Conservation (phyloP, 2,113 vertebrate genomes). For the Oxyruncus cristatus region DNA sequence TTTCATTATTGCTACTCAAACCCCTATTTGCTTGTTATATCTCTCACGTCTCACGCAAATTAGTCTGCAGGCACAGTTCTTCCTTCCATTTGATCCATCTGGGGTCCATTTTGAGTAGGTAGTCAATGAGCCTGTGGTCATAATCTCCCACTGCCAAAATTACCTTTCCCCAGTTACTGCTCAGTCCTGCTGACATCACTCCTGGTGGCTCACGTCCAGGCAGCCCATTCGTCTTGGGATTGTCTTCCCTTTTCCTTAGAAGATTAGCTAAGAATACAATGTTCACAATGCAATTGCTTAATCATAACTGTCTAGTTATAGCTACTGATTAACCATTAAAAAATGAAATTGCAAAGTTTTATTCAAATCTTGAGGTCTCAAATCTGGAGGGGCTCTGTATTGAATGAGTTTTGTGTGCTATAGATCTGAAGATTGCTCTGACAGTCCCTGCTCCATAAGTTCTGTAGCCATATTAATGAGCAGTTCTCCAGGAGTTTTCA, state of each 20-base stretch:
- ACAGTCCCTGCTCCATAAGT: rapidly evolving
- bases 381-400: not conserved
- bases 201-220: not conserved
- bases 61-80: not conserved
- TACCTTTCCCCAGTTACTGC: not conserved
- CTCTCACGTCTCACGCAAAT: not conserved
- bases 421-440: not conserved
- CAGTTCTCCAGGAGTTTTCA: not conserved
- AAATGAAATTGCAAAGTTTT: not conserved
- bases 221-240: not conserved
- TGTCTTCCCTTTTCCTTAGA: not conserved
- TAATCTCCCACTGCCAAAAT: not conserved
- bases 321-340: not conserved
- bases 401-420: not conserved
- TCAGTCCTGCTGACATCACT: not conserved
- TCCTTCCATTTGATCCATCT: not conserved
- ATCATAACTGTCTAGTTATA: not conserved
- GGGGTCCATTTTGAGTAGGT: not conserved
- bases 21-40: not conserved
- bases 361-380: not conserved
- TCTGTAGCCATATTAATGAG: not conserved
- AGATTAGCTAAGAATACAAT: not conserved
- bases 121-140: not conserved
- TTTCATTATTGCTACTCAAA: not conserved
- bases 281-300: not conserved